phyloP scores from a whole-genome alignment of 2,888 invertebrate species.

The Bugulina stolonifera region DNA sequence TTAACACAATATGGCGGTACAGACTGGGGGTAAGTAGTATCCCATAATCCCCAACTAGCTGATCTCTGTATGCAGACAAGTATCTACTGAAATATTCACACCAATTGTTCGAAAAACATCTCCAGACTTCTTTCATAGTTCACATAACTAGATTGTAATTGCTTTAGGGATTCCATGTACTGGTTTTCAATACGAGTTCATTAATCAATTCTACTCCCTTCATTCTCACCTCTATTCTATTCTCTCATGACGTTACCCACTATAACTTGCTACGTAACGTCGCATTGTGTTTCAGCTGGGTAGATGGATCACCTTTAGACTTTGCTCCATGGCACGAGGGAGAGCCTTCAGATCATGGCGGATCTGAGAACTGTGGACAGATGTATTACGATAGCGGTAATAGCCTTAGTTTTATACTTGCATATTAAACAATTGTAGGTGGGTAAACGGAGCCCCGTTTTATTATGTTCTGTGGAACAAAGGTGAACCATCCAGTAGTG shows the following conservation, averaged over 20 bases:
- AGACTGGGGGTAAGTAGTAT: constrained; percentile 13
- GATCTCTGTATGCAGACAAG: too few relatives aligned
- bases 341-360: constrained; percentile 20
- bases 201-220: too few relatives aligned
- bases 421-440: not conserved
- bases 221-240: too few relatives aligned
- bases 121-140: too few relatives aligned
- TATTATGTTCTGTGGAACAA: constrained; percentile 6
- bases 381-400: constrained; percentile 20
- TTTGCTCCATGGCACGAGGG: constrained; percentile 18
- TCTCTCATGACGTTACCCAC: too few relatives aligned
- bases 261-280: too few relatives aligned
- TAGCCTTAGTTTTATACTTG: not conserved
- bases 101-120: too few relatives aligned
- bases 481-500: not conserved
- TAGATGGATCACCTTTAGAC: constrained; percentile 8
- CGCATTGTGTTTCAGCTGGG: not conserved
- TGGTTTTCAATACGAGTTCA: too few relatives aligned
- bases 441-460: constrained; percentile 1
- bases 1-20: not conserved
- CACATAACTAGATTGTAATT: too few relatives aligned
- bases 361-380: not conserved
- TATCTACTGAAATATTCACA: too few relatives aligned
- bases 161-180: too few relatives aligned
- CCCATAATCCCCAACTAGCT: not conserved